A percentile compares a stretch with the other conserved stretches of the same genome.
phyloP scores from a whole-genome alignment of 2,797 vertebrate genomes.

The Halcyon smyrnensis region DNA sequence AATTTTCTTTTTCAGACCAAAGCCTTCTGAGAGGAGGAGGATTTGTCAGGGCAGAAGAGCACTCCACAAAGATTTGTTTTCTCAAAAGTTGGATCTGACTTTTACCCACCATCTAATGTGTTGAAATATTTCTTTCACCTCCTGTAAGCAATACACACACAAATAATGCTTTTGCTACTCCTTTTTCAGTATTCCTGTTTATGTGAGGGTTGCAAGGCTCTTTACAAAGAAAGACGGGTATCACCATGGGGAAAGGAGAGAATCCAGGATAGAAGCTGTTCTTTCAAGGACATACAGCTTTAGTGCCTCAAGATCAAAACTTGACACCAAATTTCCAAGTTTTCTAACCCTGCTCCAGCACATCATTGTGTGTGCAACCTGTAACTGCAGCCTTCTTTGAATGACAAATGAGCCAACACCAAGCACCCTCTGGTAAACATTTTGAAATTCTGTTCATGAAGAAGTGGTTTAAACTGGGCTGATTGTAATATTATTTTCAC shows the following conservation, averaged over 20 bases:
- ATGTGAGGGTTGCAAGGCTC: not conserved
- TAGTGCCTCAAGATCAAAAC: not conserved
- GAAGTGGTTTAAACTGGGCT: not conserved
- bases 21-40: not conserved
- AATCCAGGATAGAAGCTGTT: not conserved
- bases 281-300: not conserved
- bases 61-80: not conserved
- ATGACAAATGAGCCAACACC: not conserved
- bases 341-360: not conserved
- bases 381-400: not conserved
- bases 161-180: not conserved
- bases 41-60: not conserved
- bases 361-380: not conserved
- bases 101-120: not conserved
- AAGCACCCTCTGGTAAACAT: not conserved
- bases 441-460: not conserved
- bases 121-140: not conserved
- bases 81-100: constrained; percentile 1
- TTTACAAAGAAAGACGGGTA: not conserved
- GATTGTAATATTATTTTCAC: not conserved
- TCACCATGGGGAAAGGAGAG: not conserved
- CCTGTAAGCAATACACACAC: not conserved
- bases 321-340: not conserved
- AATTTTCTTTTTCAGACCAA: constrained; percentile 26
- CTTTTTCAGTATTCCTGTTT: not conserved